Evolutionary conservation across 2,113 vertebrate genomes (phyloP).

Genomic region (Galemys pyrenaicus): DNA sequence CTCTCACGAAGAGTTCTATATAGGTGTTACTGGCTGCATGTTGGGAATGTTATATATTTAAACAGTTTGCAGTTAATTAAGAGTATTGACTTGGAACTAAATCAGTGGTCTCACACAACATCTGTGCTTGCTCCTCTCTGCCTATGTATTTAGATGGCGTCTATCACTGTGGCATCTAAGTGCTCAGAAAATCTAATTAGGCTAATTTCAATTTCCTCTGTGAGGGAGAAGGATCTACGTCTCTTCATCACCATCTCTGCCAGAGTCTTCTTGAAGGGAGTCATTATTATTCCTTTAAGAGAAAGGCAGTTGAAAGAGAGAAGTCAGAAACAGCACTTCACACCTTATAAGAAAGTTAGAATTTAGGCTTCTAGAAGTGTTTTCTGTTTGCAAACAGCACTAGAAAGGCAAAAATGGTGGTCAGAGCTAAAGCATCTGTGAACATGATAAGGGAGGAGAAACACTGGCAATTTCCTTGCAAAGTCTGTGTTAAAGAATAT

Average conservation of each 20-base stretch:
- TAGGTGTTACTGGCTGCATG: constrained; percentile 59
- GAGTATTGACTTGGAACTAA: constrained; percentile 88
- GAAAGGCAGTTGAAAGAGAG: constrained; percentile 79
- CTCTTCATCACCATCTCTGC: constrained; percentile 41
- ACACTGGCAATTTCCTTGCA: background rate
- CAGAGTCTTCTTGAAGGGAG: constrained; percentile 39
- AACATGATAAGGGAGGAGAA: background rate
- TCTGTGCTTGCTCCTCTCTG: constrained; percentile 82
- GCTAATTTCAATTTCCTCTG: constrained; percentile 72
- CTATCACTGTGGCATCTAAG: constrained; percentile 64
- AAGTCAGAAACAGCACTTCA: constrained; percentile 77
- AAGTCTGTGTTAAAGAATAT: background rate
- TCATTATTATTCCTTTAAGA: constrained; percentile 70
- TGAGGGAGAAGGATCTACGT: constrained; percentile 18
- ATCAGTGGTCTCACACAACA: constrained; percentile 84
- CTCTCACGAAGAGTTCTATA: background rate
- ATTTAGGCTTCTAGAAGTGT: background rate
- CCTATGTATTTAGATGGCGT: constrained; percentile 63
- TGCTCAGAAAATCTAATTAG: constrained; percentile 71
- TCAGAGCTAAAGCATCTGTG: background rate
- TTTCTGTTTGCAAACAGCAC: constrained; percentile 34
- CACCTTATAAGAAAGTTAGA: constrained; percentile 76
- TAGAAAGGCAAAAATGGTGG: constrained; percentile 6
- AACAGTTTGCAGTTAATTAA: constrained; percentile 89
- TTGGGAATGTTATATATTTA: constrained; percentile 80